Conservation (phyloP, 2,888 invertebrate genomes). For the Dioctria linearis region DNA sequence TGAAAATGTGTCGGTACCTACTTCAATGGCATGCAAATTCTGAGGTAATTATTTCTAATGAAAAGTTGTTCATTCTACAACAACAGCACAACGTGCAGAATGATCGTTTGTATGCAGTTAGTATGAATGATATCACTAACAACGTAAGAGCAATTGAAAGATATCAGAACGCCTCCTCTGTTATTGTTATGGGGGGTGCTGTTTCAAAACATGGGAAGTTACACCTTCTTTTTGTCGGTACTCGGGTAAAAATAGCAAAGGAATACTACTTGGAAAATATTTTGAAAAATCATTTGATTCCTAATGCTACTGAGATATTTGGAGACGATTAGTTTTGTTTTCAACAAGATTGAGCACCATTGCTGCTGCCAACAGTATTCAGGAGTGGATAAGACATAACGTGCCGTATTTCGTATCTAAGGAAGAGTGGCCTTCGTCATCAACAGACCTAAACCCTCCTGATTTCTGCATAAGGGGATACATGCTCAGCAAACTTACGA, state of each 20-base stretch:
- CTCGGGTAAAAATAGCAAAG: neutral
- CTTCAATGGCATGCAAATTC: neutral
- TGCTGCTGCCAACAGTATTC: neutral
- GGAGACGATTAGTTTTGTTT: constrained; percentile 8
- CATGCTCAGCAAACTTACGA: neutral
- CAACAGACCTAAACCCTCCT: neutral
- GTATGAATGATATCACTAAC: neutral
- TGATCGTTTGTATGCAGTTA: neutral
- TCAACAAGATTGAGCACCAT: neutral
- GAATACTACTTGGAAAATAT: neutral
- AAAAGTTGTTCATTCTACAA: neutral
- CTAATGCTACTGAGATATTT: neutral
- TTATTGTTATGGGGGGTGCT: neutral
- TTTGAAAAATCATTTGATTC: neutral
- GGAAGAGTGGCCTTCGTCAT: neutral
- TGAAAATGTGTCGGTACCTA: neutral
- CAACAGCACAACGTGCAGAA: neutral
- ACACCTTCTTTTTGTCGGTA: neutral
- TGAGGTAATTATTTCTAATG: neutral
- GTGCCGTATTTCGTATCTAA: neutral
- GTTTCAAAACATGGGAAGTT: neutral
- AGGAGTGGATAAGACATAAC: neutral
- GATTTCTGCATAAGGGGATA: constrained; percentile 8
- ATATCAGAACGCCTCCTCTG: neutral
- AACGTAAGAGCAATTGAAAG: neutral